Percentiles rank a stretch among this genome's conserved stretches.
phyloP scores from a whole-genome alignment of 2,888 invertebrate genomes.

The Teleogryllus oceanicus region DNA sequence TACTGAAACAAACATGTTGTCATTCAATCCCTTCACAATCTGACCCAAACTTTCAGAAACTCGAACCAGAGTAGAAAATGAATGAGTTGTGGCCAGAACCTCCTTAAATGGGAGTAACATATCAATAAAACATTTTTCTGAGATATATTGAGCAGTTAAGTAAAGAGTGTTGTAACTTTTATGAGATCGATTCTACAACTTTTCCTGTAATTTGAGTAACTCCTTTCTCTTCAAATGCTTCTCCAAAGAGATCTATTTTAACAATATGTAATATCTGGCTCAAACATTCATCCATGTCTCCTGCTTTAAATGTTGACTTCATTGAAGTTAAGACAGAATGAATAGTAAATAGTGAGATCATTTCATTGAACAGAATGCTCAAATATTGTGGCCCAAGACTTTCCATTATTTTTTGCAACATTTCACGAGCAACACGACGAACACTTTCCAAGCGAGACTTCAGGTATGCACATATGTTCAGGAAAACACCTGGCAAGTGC shows the following conservation, averaged over 20 bases:
- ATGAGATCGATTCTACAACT: constrained; percentile 71
- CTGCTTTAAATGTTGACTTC: constrained; percentile 64
- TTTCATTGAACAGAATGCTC: constrained; percentile 71
- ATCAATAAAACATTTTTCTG: constrained; percentile 70
- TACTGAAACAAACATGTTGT: constrained; percentile 70
- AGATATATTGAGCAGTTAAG: constrained; percentile 74
- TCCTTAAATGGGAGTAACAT: constrained; percentile 79
- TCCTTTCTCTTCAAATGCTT: constrained; percentile 87
- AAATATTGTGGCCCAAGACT: constrained; percentile 81
- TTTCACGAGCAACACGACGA: constrained; percentile 78
- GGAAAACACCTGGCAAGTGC: constrained; percentile 78
- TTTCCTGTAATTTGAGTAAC: constrained; percentile 77
- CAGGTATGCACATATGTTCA: constrained; percentile 86
- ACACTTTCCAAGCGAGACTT: constrained; percentile 86
- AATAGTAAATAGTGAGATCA: constrained; percentile 77
- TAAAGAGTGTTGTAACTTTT: constrained; percentile 84
- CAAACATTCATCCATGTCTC: constrained; percentile 76
- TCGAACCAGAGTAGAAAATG: constrained; percentile 74
- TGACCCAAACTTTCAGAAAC: constrained; percentile 75
- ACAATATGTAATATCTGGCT: constrained; percentile 73
- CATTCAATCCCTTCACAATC: constrained; percentile 75
- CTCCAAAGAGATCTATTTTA: constrained; percentile 83
- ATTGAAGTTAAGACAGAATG: constrained; percentile 76
- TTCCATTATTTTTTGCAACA: constrained; percentile 85
- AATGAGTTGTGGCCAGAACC: constrained; percentile 70